These are phyloP conservation scores for Lagorchestes hirsutus DNA, from an alignment of 2,797 vertebrate species.

Conservation along the genomic window DNA sequence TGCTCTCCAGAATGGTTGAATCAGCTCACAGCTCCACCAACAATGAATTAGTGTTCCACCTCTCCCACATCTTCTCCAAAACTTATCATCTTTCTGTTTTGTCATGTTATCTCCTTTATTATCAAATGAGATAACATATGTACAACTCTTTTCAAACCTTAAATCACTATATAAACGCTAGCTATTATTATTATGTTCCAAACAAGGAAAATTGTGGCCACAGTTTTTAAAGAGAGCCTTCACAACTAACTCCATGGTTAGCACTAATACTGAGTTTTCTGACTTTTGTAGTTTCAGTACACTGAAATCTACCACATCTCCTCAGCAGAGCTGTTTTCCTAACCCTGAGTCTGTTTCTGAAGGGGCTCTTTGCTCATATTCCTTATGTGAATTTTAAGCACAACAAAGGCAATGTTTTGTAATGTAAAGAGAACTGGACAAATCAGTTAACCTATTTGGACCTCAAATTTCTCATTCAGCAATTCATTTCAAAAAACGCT, in stretches of 20 bases:
- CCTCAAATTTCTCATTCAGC: background rate
- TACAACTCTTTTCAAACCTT: background rate
- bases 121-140: background rate
- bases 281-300: background rate
- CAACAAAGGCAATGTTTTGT: background rate
- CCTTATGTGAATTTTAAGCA: background rate
- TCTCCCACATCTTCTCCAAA: no score
- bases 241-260: rapidly evolving
- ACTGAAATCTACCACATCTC: conserved; percentile 23
- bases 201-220: conserved; percentile 2
- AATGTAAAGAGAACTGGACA: background rate
- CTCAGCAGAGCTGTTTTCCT: conserved; percentile 44
- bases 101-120: background rate
- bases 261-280: background rate
- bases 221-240: background rate
- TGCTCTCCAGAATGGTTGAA: no score
- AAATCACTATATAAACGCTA: background rate
- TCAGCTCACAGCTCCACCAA: no score
- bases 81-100: no score
- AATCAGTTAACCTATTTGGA: background rate
- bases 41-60: no score
- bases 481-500: background rate
- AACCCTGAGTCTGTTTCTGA: background rate
- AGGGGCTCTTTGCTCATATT: background rate
- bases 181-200: background rate